Conservation (phyloP, 64 coral and sea anemone species). For the Exaiptasia diaphana region DNA sequence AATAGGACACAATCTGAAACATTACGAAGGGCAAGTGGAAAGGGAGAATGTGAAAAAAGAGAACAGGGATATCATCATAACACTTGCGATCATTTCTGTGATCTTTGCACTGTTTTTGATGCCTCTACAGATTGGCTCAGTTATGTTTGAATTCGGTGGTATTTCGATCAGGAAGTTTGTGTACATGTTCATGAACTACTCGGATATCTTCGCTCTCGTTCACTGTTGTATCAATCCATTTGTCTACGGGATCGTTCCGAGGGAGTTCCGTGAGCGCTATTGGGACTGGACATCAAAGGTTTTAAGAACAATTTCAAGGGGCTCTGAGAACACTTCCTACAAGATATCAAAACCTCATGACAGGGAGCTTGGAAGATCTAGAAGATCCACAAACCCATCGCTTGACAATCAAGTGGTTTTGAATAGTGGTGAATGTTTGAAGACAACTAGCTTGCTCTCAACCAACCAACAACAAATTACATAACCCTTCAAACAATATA, state of each 20-base stretch:
- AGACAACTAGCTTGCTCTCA: too few species aligned
- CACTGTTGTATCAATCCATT: constrained; percentile 54
- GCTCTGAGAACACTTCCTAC: too few species aligned
- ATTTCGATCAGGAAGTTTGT: not conserved
- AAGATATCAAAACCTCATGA: too few species aligned
- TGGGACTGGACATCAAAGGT: not conserved
- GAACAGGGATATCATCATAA: constrained; percentile 25
- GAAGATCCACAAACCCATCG: too few species aligned
- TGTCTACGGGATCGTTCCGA: constrained; percentile 54
- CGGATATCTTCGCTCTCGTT: constrained; percentile 19
- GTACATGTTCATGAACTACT: constrained; percentile 11
- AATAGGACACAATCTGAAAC: constrained; percentile 21
- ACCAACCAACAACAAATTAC: too few species aligned
- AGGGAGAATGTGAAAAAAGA: constrained; percentile 19
- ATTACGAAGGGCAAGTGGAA: constrained; percentile 28
- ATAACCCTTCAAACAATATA: too few species aligned
- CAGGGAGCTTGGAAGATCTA: too few species aligned
- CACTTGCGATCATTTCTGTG: constrained; percentile 27
- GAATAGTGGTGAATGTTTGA: too few species aligned
- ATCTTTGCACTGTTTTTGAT: constrained; percentile 40
- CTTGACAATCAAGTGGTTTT: too few species aligned
- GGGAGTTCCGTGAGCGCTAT: constrained; percentile 40
- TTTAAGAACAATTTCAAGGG: too few species aligned
- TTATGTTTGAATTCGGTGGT: constrained; percentile 54
- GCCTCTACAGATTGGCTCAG: constrained; percentile 29